phyloP scores from a whole-genome alignment of 2,888 invertebrate species.

The Phalera bucephala region DNA sequence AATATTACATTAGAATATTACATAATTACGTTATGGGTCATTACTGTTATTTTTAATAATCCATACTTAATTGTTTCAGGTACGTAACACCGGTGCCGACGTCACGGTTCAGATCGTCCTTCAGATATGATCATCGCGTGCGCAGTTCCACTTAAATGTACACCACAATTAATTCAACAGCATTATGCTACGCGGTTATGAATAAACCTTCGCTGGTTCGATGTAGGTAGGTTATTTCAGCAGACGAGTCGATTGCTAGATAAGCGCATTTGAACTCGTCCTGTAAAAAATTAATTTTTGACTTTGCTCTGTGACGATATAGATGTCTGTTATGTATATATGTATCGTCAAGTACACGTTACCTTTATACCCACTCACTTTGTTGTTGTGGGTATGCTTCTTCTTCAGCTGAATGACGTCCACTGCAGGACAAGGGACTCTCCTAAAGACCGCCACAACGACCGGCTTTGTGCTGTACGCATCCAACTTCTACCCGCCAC shows the following conservation, averaged over 20 bases:
- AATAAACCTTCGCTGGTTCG: slow-evolving; percentile 10
- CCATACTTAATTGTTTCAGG: slow-evolving; percentile 24
- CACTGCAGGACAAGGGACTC: no score
- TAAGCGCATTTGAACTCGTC: neutral
- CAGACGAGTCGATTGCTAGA: neutral
- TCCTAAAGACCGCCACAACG: no score
- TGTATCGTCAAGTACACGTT: no score
- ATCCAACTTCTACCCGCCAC: no score
- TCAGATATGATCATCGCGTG: slow-evolving; percentile 22
- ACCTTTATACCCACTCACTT: no score
- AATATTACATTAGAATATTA: neutral
- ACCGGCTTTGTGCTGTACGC: no score
- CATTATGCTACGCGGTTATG: slow-evolving; percentile 16
- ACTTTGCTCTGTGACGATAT: no score
- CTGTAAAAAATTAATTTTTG: no score
- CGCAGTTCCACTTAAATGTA: slow-evolving; percentile 19
- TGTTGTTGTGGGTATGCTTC: no score
- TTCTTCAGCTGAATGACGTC: no score
- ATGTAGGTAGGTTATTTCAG: neutral
- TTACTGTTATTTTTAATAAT: neutral
- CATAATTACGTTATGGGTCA: neutral
- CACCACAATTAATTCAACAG: slow-evolving; percentile 5
- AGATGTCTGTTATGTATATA: no score
- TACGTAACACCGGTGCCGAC: slow-evolving; percentile 10
- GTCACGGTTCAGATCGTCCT: slow-evolving; percentile 6